These are phyloP conservation scores for Stictonetta naevosa DNA, from an alignment of 2,113 vertebrate genomes.

Conservation along the genomic window DNA sequence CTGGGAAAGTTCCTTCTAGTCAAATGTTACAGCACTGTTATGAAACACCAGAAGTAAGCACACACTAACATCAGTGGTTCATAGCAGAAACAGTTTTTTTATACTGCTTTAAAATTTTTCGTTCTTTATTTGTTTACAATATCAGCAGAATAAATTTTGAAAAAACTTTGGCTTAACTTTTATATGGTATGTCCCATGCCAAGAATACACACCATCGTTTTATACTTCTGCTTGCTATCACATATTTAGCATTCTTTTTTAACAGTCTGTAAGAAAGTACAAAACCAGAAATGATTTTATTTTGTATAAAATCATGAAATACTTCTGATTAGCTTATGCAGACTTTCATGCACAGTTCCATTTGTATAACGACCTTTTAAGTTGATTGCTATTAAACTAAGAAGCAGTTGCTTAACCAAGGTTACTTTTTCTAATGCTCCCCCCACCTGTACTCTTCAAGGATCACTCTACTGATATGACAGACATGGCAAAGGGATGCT, in stretches of 20 bases:
- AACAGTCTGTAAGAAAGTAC: constrained; percentile 16
- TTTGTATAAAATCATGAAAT: background rate
- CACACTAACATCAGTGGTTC: background rate
- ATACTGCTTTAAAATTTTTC: background rate
- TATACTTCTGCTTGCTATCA: background rate
- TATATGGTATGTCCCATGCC: background rate
- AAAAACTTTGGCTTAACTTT: background rate
- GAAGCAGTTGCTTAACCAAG: background rate
- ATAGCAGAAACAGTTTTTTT: background rate
- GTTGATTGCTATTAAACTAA: background rate
- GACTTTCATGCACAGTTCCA: background rate
- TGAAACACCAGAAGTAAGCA: background rate
- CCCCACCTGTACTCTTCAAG: background rate
- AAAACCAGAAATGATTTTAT: background rate
- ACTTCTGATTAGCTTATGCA: background rate
- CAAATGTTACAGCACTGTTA: background rate
- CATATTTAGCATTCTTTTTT: constrained; percentile 11
- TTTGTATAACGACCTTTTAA: background rate
- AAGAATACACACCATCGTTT: background rate
- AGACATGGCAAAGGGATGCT: background rate
- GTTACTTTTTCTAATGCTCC: background rate
- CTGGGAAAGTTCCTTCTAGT: background rate
- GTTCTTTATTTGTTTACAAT: background rate
- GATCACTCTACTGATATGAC: background rate
- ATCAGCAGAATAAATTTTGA: background rate